phyloP scores from a whole-genome alignment of 2,797 vertebrate species.

The Limnodromus scolopaceus region DNA sequence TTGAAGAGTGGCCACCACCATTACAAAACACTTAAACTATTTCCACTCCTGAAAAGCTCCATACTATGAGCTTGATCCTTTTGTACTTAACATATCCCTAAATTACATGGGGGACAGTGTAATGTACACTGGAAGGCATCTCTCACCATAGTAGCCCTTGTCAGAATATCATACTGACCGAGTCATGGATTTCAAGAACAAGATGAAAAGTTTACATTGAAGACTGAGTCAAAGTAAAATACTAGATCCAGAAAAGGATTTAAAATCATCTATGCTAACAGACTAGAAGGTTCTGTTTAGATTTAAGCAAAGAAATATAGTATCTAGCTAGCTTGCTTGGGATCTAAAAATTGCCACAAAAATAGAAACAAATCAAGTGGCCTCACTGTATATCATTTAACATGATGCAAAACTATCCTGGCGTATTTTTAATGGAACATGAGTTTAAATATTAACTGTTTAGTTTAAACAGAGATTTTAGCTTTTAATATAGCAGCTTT shows the following conservation, averaged over 20 bases:
- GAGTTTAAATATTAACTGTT: conserved; percentile 5
- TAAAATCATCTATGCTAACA: background rate
- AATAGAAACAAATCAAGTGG: background rate
- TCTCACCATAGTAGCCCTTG: background rate
- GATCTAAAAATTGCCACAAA: background rate
- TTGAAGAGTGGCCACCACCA: background rate
- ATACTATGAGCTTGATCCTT: background rate
- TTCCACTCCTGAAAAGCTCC: background rate
- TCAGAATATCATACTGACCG: rapidly evolving
- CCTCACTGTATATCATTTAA: background rate
- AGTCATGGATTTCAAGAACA: background rate
- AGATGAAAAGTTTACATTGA: background rate
- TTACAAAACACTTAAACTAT: background rate
- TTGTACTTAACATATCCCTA: background rate
- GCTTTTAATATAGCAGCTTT: background rate
- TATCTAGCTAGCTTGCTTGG: background rate
- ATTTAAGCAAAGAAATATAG: background rate
- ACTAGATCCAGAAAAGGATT: background rate
- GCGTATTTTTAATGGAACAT: background rate
- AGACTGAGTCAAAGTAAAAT: background rate
- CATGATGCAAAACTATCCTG: background rate
- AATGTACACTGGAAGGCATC: background rate
- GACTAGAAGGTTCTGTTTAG: background rate
- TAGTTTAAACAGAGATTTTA: conserved; percentile 4
- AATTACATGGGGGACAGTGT: rapidly evolving